phyloP scores from a whole-genome alignment of 2,797 vertebrate genomes.

The Acrossocheilus fasciatus region DNA sequence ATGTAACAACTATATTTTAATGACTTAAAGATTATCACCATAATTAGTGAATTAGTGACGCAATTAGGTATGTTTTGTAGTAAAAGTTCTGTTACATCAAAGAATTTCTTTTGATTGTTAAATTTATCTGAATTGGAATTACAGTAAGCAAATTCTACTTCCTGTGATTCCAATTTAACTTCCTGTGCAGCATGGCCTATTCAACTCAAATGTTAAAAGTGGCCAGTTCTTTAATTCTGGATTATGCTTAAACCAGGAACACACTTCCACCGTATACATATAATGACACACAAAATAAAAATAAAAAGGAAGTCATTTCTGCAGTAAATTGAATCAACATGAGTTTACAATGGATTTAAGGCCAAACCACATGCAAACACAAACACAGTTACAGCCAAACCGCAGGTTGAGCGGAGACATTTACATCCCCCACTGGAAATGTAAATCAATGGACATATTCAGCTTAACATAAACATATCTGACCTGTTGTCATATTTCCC shows the following conservation, averaged over 20 bases:
- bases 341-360: not conserved
- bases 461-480: conserved; percentile 35
- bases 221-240: no score
- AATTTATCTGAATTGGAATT: no score
- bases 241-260: not conserved
- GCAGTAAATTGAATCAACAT: not conserved
- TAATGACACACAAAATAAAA: not conserved
- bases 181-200: not conserved
- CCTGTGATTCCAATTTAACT: no score
- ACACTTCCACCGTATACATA: not conserved
- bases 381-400: conserved; percentile 4
- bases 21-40: not conserved
- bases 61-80: not conserved
- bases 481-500: conserved; percentile 32
- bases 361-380: not conserved
- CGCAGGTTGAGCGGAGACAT: not conserved
- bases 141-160: no score
- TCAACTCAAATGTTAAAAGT: not conserved
- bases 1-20: not conserved
- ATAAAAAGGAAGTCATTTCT: not conserved
- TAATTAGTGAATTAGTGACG: not conserved
- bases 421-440: not conserved
- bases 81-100: no score
- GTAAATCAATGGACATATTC: conserved; percentile 47
- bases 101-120: no score